Evolutionary conservation across 2,888 invertebrate species (phyloP).

Genomic region (Trichacis sp.): DNA sequence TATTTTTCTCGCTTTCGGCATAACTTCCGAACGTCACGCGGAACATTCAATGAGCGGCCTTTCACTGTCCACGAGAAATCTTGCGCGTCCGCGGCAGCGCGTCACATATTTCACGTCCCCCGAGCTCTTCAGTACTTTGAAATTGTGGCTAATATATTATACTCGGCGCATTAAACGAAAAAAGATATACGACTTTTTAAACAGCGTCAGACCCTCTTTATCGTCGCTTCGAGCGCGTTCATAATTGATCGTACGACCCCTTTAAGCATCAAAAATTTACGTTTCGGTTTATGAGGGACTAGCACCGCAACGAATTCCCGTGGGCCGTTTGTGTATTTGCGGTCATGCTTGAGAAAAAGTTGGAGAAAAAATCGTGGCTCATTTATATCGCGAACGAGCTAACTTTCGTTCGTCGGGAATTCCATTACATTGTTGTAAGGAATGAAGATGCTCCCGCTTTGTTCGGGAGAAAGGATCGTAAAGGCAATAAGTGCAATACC

Average conservation of each 20-base stretch:
- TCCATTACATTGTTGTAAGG: background rate
- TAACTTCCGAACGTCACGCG: constrained; percentile 34
- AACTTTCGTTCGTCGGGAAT: background rate
- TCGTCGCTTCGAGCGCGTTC: constrained; percentile 43
- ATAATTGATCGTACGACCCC: constrained; percentile 52
- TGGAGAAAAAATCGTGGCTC: background rate
- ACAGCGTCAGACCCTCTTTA: constrained; percentile 51
- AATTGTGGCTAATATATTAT: constrained; percentile 45
- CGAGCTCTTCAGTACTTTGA: constrained; percentile 30
- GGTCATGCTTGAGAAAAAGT: constrained; percentile 5
- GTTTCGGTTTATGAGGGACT: constrained; percentile 49
- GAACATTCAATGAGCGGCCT: background rate
- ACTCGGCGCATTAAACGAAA: constrained; percentile 39
- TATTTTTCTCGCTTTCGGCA: constrained; percentile 23
- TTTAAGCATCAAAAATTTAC: constrained; percentile 54
- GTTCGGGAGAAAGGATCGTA: background rate
- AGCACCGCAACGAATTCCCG: constrained; percentile 26
- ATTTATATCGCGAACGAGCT: background rate
- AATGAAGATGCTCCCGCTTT: background rate
- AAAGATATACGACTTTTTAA: constrained; percentile 56
- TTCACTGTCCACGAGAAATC: background rate
- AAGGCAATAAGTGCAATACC: constrained; percentile 6
- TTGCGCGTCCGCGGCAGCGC: background rate
- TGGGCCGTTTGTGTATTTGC: constrained; percentile 27
- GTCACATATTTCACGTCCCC: constrained; percentile 29